Conservation (phyloP, 2,888 invertebrate genomes). For the Mythimna impura region DNA sequence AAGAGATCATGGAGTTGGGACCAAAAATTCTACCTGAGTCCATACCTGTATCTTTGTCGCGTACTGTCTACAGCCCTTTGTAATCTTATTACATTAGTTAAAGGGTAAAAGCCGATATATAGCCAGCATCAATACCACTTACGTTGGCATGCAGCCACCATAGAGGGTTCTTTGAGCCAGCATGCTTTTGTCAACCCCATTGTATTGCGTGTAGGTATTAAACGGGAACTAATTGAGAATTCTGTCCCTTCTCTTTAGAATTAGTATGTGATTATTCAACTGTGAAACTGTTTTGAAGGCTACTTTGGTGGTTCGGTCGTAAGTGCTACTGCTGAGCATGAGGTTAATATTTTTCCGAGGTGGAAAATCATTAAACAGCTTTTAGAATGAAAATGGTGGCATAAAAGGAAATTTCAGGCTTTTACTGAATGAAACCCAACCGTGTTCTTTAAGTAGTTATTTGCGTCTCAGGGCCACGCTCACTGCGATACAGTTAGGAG, state of each 20-base stretch:
- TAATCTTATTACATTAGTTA: constrained; percentile 88
- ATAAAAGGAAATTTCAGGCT: no score
- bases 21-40: constrained; percentile 55
- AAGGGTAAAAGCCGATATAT: constrained; percentile 85
- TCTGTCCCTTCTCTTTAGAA: constrained; percentile 27
- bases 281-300: constrained; percentile 7
- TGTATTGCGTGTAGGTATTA: constrained; percentile 42
- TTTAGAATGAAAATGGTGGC: no score
- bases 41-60: constrained; percentile 74
- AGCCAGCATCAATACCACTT: constrained; percentile 79
- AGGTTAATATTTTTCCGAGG: no score
- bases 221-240: constrained; percentile 56
- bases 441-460: no score
- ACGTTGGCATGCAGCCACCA: constrained; percentile 68
- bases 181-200: constrained; percentile 63
- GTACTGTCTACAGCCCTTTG: constrained; percentile 81
- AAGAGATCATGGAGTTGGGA: no score
- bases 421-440: no score
- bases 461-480: no score
- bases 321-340: no score
- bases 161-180: constrained; percentile 68
- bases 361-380: no score
- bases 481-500: no score
- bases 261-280: constrained; percentile 18
- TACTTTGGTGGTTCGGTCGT: neutral